Evolutionary conservation across 2,888 invertebrate species (phyloP), one percentile per base, ranked within the genome.

Genomic region (Diadromus collaris): DNA sequence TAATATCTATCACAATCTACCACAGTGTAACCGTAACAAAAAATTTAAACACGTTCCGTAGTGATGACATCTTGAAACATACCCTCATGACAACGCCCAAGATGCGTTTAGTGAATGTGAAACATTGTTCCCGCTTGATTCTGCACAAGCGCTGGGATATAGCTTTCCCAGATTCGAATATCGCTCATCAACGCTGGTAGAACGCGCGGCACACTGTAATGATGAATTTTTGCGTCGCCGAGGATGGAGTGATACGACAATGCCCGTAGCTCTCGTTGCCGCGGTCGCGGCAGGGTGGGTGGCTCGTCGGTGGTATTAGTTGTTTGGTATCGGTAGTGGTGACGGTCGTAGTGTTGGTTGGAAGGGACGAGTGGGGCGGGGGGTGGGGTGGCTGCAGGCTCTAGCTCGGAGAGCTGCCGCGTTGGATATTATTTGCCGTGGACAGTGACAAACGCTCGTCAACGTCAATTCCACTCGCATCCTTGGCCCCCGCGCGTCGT

Each of bases 391-490:
- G 27, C 79, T 73, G 72, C 61, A 56, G 73, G 54, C 67, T 80
- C 69, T 58, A 69, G 80, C 81, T 83, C 84, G 85, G 81, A 83
- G 86, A 83, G 79, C 84, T 83, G 80, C 81, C 80, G 82, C 81
- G 86, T 84, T 88, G 88, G 88, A 88, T 89, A 89, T 89, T 89
- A 89, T 90, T 89, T 89, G 88, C 87, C 85, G 86, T 85, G 88
- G 89, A 89, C 90, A 89, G 89, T 90, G 89, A 89, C 90, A 90
- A 89, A 90, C 89, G 87, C 88, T 87, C 88, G 89, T 90, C 89
- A 90, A 89, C 86, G 88, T 89, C 88, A 89, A 82, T 86, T 88
- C 86, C 87, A 88, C 85, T 87, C 86, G 85, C 83, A 85, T 83
- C 83, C 85, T 84, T 83, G 81, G 82, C 81, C 78, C 81, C 78